Evolutionary conservation across 2,888 invertebrate genomes (phyloP), one percentile per base, ranked within the genome.

Genomic region (Leptopilina drosophilae): DNA sequence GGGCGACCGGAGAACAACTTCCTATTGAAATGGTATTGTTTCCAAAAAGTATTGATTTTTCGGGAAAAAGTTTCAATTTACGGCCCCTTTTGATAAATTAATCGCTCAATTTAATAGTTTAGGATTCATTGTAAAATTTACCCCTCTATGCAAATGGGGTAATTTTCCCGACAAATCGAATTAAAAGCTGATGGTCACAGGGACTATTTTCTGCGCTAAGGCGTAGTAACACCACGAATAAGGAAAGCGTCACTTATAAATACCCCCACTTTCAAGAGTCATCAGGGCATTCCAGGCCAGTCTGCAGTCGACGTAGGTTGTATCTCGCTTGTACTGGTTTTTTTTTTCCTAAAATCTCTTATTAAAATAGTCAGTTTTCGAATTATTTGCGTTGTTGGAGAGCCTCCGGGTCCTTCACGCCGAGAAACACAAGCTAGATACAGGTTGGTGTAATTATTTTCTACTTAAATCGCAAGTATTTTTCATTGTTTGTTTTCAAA

Each of bases 401-500:
- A 76, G 80, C 79, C 78, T 82, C 77, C 79, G 82, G 83, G 83
- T 82, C 69, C 83, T 85, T 83, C 83, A 82, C 84, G 82, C 83
- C 85, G 85, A 85, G 84, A 87, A 85, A 86, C 85, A 85, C 89
- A 88, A 90, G 89, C 87, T 83, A 85, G 88, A 88, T 88, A 89
- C 90, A 91, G 90, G 90, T 91, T 91, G 89, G 90, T 91, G 84
- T 80, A 83, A 80, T 82, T 83, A 82, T 85, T 85, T 80, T 85
- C 85, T 85, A 84, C 84, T 85, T 85, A 82, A 82, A 82, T 82
- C 42, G 42, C 42, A 42, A 8, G 42, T 42, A 5, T 42, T 4
- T 42, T 42, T 8, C 53, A 64, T 77, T 20, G 26, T 40, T 77
- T 20, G 26, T 40, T 7, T n/a, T 46, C 49, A 40, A 65, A 20